Base-by-base conservation (phyloP, 2,797 vertebrate genomes). In the Dermochelys coriacea region DNA sequence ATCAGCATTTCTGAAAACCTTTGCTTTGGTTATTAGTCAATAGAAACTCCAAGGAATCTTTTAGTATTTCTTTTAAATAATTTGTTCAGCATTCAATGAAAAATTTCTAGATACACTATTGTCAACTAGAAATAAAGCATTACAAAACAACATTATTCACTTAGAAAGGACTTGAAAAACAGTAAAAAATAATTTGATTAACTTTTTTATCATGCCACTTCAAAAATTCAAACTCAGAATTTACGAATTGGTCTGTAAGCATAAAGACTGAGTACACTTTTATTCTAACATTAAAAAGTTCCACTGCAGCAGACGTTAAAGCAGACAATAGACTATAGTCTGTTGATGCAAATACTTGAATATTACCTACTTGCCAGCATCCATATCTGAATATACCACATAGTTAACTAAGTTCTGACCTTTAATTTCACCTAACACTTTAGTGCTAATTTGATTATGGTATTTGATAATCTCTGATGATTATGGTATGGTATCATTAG, bases 21-120 rank as follows among this genome's bases (percentile, higher is more conserved):
- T 29, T 31, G 27, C 74, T 29, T 77, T 93, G 95, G 95, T 95
- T 97, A 96, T 96, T 93, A 94, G 93, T 95, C 93, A 96, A 94
- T 93, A 88, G 95, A 96, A 96, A 97, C 90, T 90, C 94, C 91
- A 96, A 95, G 90, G 84, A 96, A 97, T 96, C 96, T 96, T 88
- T 84, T 86, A 94, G 89, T 89, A 97, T 96, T 95, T 80, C 90
- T 95, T 94, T 94, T 96, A 95, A 97, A 94, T 68, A 95, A 96
- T 96, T 88, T 96, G 94, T 93, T 96, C 86, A 94, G 90, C 80
- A 75, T 95, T 96, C 93, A 91, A 78, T 93, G 91, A 82, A 85
- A 90, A 96, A 94, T 89, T 95, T 93, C 85, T 79, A 75, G 74
- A 41, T 88, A 79, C 82, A 74, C 82, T 94, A 93, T 95, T 82